Base-by-base conservation (phyloP, 2,888 invertebrate genomes). In the Acronicta alni region DNA sequence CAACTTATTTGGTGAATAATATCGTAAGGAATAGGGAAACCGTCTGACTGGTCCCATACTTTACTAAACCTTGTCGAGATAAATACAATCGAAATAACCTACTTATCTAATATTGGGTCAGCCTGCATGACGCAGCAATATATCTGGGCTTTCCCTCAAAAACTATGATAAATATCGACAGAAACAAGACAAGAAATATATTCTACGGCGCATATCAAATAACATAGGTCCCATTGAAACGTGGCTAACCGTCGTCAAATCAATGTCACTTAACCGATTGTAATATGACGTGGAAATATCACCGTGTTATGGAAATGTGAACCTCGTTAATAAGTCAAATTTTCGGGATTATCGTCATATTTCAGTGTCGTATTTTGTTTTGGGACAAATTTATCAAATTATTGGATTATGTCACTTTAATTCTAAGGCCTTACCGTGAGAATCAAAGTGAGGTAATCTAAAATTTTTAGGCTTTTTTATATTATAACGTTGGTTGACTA, bases 181-280 rank as follows among this genome's bases (percentile, higher is more conserved):
- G 1, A 49, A 20, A 39, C 16, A 30, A 17, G 23, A 20, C 38
- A 26, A 49, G 53, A 57, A 53, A 47, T 51, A 38, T 47, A 43
- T 56, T 63, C 48, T 38, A 51, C 30, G 45, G 35, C 45, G 48
- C 54, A 68, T 65, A 73, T 65, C 60, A 46, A 69, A 56, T 66
- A 67, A 65, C 48, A 61, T 41, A 57, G 55, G 38, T 49, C 39
- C 42, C 53, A 59, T 66, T 65, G 63, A 54, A 72, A 67, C 44
- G 47, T 65, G 62, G 63, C 55, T 52, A 66, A 79, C 81, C 81
- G 71, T 71, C 73, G 78, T 82, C 82, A 82, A 80, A 81, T 81
- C 73, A 79, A 72, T 68, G 82, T 78, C 79, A 74, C 47, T 49
- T 63, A 38, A 43, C 12, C 44, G 55, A 41, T 45, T 57, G 53